Percentiles rank a stretch among this genome's conserved stretches.
phyloP scores from a whole-genome alignment of 92 coral and sea anemone genomes.

The Meandrina meandrites region DNA sequence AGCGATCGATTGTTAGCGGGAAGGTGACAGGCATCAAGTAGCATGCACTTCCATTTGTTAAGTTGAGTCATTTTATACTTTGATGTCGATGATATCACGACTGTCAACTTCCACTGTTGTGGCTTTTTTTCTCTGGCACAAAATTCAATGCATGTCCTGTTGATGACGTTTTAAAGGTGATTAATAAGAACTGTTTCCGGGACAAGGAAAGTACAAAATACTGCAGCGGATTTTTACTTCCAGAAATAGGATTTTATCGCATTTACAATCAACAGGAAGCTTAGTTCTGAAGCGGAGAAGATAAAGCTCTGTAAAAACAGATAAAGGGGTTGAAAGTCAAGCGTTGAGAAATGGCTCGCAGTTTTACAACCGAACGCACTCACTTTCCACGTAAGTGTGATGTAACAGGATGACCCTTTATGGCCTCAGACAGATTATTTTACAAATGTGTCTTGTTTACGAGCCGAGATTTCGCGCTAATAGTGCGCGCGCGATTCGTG shows the following conservation, averaged over 20 bases:
- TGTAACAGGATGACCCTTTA: neutral
- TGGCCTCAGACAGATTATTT: neutral
- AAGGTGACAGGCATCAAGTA: neutral
- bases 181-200: slow-evolving; percentile 5
- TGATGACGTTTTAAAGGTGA: slow-evolving; percentile 16
- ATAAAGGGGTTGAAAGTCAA: neutral
- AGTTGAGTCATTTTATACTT: neutral
- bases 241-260: slow-evolving; percentile 16
- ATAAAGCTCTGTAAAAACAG: slow-evolving; percentile 13
- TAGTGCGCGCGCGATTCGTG: neutral
- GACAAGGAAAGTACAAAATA: neutral
- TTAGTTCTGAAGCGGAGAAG: neutral
- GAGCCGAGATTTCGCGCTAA: no score
- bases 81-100: neutral
- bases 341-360: slow-evolving; percentile 14
- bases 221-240: neutral
- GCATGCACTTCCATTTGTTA: neutral
- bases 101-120: neutral
- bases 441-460: no score
- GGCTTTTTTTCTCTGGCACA: neutral
- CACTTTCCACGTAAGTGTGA: neutral
- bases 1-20: neutral
- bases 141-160: neutral
- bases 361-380: no score
- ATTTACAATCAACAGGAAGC: neutral